These are phyloP conservation scores for Crambe crambe DNA, from an alignment of 37 sponge, comb jelly and placozoan species.

Conservation along the genomic window DNA sequence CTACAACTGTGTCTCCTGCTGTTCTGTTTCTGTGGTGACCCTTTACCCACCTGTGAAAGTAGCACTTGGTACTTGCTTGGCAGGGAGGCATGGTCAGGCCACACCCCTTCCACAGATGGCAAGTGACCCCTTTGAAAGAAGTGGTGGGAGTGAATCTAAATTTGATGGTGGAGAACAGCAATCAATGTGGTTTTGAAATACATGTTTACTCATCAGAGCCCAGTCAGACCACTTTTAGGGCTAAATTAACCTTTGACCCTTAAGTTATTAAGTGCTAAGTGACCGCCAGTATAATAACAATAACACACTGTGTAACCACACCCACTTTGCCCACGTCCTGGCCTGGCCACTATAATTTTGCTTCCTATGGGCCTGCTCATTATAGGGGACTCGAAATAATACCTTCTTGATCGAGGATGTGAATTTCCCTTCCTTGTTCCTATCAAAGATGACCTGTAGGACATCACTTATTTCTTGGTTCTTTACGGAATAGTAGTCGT, in stretches of 20 bases:
- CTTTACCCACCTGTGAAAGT: neutral
- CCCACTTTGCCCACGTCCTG: too few species aligned
- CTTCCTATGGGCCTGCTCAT: too few species aligned
- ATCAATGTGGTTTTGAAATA: neutral
- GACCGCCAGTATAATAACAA: too few species aligned
- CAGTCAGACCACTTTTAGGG: too few species aligned
- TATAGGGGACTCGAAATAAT: neutral
- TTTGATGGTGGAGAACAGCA: neutral
- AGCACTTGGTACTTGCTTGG: neutral
- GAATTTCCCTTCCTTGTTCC: neutral
- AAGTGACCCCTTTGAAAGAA: neutral
- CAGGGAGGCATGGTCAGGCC: slow-evolving; percentile 6
- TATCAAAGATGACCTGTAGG: neutral
- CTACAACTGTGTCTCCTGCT: too few species aligned
- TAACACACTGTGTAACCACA: too few species aligned
- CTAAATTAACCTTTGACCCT: too few species aligned
- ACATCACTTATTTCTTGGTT: neutral
- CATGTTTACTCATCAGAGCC: too few species aligned
- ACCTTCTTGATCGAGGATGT: slow-evolving; percentile 13
- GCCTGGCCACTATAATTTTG: too few species aligned
- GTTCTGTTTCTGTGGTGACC: neutral
- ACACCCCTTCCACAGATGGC: neutral
- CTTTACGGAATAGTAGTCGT: neutral
- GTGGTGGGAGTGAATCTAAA: neutral
- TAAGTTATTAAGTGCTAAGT: too few species aligned